phyloP scores from a whole-genome alignment of 2,113 vertebrate species.

The Apaloderma vittatum region DNA sequence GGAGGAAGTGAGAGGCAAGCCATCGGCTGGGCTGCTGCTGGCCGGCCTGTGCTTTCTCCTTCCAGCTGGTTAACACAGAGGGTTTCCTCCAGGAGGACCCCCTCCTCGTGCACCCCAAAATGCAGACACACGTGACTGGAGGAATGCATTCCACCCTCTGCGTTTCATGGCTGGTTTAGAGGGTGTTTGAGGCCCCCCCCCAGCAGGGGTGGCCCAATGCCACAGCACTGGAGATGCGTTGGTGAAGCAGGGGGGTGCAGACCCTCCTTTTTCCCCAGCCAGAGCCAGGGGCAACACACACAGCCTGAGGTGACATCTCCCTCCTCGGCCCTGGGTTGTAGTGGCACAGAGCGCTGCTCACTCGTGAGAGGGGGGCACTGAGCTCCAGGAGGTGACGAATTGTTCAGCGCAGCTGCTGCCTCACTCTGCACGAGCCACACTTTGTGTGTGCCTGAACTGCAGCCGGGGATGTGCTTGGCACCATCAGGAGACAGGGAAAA shows the following conservation, averaged over 20 bases:
- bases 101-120: rapidly evolving
- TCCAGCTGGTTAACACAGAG: not conserved
- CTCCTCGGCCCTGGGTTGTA: not conserved
- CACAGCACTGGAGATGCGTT: not conserved
- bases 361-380: not conserved
- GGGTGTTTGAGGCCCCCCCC: not conserved
- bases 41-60: not conserved
- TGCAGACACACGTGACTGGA: not conserved
- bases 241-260: not conserved
- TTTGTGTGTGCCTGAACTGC: not conserved
- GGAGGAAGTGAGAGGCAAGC: not conserved
- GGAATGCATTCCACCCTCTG: not conserved
- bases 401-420: not conserved
- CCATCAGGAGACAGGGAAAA: not conserved
- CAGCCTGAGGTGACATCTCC: not conserved
- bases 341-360: rapidly evolving
- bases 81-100: not conserved
- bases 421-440: rapidly evolving
- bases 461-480: not conserved
- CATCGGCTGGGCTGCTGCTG: not conserved
- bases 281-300: rapidly evolving
- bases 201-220: rapidly evolving
- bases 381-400: not conserved
- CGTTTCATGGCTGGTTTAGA: not conserved
- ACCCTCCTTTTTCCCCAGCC: not conserved